These are phyloP conservation scores for Nesidiocoris tenuis DNA, from an alignment of 2,888 invertebrate species.

Conservation along the genomic window DNA sequence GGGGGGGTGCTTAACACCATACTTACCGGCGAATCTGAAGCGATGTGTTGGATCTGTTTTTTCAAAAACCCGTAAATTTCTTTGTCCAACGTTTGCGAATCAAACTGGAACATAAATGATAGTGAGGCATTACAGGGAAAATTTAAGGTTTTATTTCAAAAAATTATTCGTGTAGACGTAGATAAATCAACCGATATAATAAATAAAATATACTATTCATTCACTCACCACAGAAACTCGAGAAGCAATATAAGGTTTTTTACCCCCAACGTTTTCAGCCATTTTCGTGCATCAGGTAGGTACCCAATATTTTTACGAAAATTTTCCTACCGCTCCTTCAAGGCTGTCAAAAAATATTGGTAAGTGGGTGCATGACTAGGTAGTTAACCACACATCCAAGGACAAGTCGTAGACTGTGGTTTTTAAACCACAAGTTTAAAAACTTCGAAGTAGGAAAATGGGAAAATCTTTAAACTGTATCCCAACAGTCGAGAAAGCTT, in stretches of 20 bases:
- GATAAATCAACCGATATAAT: too few species aligned
- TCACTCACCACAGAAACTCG: slow-evolving; percentile 28
- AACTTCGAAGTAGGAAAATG: too few species aligned
- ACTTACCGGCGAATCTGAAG: slow-evolving; percentile 67
- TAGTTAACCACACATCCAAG: too few species aligned
- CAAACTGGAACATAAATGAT: slow-evolving; percentile 66
- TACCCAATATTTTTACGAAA: too few species aligned
- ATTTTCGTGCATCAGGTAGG: too few species aligned
- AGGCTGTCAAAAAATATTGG: too few species aligned
- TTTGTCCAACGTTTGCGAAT: slow-evolving; percentile 75
- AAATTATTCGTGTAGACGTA: not conserved
- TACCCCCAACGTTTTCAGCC: not conserved
- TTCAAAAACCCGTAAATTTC: slow-evolving; percentile 74
- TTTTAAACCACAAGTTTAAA: too few species aligned
- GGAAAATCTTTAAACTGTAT: too few species aligned
- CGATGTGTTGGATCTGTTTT: slow-evolving; percentile 64
- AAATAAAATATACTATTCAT: not conserved
- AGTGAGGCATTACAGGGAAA: not conserved
- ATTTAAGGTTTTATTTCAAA: not conserved
- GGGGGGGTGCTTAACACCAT: not conserved
- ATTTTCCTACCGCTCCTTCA: too few species aligned
- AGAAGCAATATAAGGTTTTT: slow-evolving; percentile 22
- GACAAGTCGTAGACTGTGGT: too few species aligned
- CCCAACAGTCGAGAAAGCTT: too few species aligned
- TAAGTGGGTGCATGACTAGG: too few species aligned